Percentiles rank a stretch among this genome's conserved stretches.
phyloP scores from a whole-genome alignment of 2,888 invertebrate species.

The Amphipoea lucens region DNA sequence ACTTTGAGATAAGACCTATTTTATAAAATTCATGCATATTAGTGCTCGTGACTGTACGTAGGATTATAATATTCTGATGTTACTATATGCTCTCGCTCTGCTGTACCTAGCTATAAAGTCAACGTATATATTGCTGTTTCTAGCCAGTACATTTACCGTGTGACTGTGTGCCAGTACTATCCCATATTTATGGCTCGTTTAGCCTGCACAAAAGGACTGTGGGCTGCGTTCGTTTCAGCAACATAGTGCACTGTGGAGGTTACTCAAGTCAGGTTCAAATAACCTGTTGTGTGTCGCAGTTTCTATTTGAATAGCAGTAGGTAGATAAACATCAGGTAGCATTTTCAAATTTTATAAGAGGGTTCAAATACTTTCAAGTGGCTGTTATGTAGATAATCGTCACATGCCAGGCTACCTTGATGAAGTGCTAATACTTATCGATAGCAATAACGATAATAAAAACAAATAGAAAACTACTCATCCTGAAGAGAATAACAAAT shows the following conservation, averaged over 20 bases:
- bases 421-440: conserved; percentile 17
- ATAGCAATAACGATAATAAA: conserved; percentile 8
- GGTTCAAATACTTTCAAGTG: conserved; percentile 6
- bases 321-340: neutral
- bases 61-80: neutral
- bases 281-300: conserved; percentile 3
- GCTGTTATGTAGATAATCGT: neutral
- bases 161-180: conserved; percentile 17
- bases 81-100: neutral
- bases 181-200: conserved; percentile 46
- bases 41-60: neutral
- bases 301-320: conserved; percentile 1
- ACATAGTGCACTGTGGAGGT: neutral
- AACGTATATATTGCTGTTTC: neutral
- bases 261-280: conserved; percentile 4
- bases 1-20: neutral
- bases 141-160: neutral
- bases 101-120: conserved; percentile 13
- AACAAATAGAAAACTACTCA: conserved; percentile 35
- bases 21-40: neutral
- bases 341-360: neutral
- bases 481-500: conserved; percentile 48
- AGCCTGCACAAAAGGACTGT: conserved; percentile 34
- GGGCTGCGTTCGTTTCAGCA: conserved; percentile 14
- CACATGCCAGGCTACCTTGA: neutral